These are phyloP conservation scores for Caenorhabditis remanei DNA, from an alignment of 1,140 invertebrate genomes.

Conservation along the genomic window DNA sequence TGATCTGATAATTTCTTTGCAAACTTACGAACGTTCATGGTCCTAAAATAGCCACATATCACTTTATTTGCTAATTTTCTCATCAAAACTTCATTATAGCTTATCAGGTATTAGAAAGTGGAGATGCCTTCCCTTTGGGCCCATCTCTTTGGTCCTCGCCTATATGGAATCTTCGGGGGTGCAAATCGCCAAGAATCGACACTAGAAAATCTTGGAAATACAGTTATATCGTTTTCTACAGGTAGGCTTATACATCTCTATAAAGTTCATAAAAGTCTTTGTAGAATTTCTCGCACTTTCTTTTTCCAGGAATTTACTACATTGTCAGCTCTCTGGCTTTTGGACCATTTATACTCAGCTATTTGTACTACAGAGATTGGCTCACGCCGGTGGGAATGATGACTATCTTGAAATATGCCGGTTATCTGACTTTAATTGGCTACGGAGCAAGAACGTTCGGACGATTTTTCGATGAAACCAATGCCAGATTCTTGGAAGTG, in stretches of 20 bases:
- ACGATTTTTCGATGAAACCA: slow-evolving; percentile 20
- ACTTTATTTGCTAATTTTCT: too few relatives aligned
- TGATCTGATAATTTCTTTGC: too few relatives aligned
- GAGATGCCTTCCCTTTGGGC: slow-evolving; percentile 18
- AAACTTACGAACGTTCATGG: too few relatives aligned
- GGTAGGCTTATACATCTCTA: background rate
- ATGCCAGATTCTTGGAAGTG: slow-evolving; percentile 12
- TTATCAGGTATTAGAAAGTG: background rate
- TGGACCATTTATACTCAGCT: slow-evolving; percentile 39
- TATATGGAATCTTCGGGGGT: slow-evolving; percentile 7
- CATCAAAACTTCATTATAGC: too few relatives aligned
- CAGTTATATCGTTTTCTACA: slow-evolving; percentile 31
- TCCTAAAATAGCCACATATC: too few relatives aligned
- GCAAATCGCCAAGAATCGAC: slow-evolving; percentile 5
- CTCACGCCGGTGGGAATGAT: slow-evolving; percentile 29
- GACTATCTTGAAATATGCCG: slow-evolving; percentile 42
- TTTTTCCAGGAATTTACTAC: slow-evolving; percentile 46
- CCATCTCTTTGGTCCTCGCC: background rate
- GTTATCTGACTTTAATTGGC: slow-evolving; percentile 25
- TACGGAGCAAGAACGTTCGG: slow-evolving; percentile 55
- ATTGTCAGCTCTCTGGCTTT: slow-evolving; percentile 57
- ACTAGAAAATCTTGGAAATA: slow-evolving; percentile 15
- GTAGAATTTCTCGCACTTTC: background rate
- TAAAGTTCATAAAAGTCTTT: too few relatives aligned
- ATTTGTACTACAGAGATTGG: slow-evolving; percentile 47